These are phyloP conservation scores for Bombus superbus DNA, from an alignment of 1,140 invertebrate species.

Conservation along the genomic window DNA sequence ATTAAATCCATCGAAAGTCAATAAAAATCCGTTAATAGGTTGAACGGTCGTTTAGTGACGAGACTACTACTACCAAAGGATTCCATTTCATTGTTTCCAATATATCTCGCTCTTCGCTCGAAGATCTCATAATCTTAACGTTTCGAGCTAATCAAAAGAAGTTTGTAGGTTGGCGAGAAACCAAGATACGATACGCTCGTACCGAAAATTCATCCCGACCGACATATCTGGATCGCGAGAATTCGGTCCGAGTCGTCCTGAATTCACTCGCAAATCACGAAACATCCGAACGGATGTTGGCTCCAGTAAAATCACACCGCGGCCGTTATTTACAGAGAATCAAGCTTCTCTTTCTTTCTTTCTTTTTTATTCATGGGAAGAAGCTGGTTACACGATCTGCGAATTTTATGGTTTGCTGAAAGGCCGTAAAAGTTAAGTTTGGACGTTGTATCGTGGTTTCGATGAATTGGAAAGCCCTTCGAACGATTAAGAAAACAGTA, in stretches of 20 bases:
- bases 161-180: constrained; percentile 62
- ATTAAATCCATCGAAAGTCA: no score
- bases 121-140: background rate
- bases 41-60: no score
- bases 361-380: background rate
- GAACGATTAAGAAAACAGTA: constrained; percentile 39
- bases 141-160: constrained; percentile 20
- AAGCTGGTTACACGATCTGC: background rate
- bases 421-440: constrained; percentile 12
- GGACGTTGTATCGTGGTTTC: background rate
- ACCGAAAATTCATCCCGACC: constrained; percentile 63
- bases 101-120: background rate
- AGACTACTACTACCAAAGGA: no score
- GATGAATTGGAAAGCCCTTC: constrained; percentile 31
- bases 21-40: no score
- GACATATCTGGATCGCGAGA: constrained; percentile 73
- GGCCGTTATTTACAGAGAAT: background rate
- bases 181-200: constrained; percentile 75
- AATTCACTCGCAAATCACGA: constrained; percentile 22
- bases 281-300: constrained; percentile 8
- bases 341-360: background rate
- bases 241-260: constrained; percentile 64
- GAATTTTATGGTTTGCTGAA: background rate
- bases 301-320: background rate
- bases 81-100: no score